Evolutionary conservation across 2,113 vertebrate genomes (phyloP), one percentile per base, ranked within the genome.

Genomic region (Tursiops truncatus): DNA sequence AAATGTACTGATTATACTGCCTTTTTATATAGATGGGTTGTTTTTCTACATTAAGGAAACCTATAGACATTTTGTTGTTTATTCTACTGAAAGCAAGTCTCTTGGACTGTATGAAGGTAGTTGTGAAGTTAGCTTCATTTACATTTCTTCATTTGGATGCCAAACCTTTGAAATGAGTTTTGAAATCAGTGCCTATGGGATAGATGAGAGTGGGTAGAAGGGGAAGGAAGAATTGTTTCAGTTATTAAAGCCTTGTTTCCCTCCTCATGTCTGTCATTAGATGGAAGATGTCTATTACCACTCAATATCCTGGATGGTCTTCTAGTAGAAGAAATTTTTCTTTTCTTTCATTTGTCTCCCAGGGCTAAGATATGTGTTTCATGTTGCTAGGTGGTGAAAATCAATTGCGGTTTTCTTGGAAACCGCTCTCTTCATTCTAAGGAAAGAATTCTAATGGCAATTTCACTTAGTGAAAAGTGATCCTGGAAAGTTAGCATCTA

Each of bases 141-240:
- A 68, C 62, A 79, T 79, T 33, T 97, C 28, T 96, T 96, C 47
- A 38, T 96, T 81, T 87, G 71, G 31, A 41, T 81, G 12, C 44
- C 28, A 90, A 90, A 74, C 60, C 44, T 77, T 28, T 80, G 31
- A 77, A 73, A 89, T 62, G 12, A 83, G 41, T 94, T 89, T 94
- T 77, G 8, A 91, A 91, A 83, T 79, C 44, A 50, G 10, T 79
- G 68, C 25, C 38, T 82, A 47, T 79, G 44, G 21, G 21, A 67
- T 68, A 92, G 62, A 56, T 5, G 56, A 82, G 10, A 33, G 47
- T 83, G 15, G 11, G 5, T 41, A 26, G 20, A 84, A 56, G n/a
- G 6, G 12, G 17, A 94, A 62, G 33, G 36, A 44, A 68, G 26
- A 84, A 80, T 25, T 36, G 14, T 44, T 92, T 41, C 53, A 77